phyloP scores from a whole-genome alignment of 1,140 invertebrate species.

The Heliconius hewitsoni region DNA sequence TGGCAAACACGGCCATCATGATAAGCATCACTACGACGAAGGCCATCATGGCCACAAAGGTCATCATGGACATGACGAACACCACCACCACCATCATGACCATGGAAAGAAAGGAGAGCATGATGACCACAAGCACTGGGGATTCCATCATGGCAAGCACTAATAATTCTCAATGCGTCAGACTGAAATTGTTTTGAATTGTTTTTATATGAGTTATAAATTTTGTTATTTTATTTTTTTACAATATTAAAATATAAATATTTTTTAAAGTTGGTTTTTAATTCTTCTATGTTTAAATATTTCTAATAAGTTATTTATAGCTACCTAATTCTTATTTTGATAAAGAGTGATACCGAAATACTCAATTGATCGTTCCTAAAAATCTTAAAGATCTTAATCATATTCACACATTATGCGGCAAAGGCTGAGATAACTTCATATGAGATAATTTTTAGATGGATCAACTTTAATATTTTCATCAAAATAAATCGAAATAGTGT shows the following conservation, averaged over 20 bases:
- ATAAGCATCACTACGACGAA: slow-evolving; percentile 83
- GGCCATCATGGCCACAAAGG: slow-evolving; percentile 84
- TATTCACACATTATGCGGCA: too few species aligned
- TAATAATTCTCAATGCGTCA: slow-evolving; percentile 33
- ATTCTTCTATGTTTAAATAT: background rate
- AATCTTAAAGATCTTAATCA: too few species aligned
- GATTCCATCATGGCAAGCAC: slow-evolving; percentile 75
- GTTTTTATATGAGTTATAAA: slow-evolving; percentile 51
- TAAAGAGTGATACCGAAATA: too few species aligned
- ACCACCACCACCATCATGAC: slow-evolving; percentile 84
- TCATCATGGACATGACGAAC: slow-evolving; percentile 84
- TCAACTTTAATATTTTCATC: too few species aligned
- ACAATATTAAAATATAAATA: slow-evolving; percentile 53
- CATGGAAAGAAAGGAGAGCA: slow-evolving; percentile 85
- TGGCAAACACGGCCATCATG: slow-evolving; percentile 83
- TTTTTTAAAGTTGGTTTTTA: background rate
- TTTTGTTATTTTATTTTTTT: slow-evolving; percentile 63
- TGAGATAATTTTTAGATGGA: too few species aligned
- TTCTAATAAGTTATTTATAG: too few species aligned
- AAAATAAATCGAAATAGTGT: too few species aligned
- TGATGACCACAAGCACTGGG: slow-evolving; percentile 85
- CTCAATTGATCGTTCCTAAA: too few species aligned
- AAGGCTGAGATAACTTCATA: too few species aligned
- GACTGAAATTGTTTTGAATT: slow-evolving; percentile 43
- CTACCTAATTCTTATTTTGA: too few species aligned